Percentiles rank a stretch among this genome's conserved stretches.
Conservation (phyloP, 2,113 vertebrate species). For the Anolis sagrei region DNA sequence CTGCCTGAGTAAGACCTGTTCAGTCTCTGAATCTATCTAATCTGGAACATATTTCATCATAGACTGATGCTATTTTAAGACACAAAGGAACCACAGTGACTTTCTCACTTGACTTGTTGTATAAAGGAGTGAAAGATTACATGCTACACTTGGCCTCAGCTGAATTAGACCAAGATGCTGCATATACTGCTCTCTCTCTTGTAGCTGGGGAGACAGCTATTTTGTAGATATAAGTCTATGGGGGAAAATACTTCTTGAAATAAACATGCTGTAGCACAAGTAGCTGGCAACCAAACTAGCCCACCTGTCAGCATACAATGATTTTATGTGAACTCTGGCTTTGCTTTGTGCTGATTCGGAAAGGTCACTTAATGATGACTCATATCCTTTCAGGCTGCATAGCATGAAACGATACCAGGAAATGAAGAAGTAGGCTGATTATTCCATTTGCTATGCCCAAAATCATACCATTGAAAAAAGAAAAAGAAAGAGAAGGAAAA, state of each 20-base stretch:
- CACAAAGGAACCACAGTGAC: not conserved
- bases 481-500: not conserved
- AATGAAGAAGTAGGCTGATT: not conserved
- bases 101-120: not conserved
- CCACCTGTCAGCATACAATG: not conserved
- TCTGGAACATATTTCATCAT: too few relatives aligned
- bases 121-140: not conserved
- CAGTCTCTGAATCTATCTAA: too few relatives aligned
- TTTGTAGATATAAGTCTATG: not conserved
- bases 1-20: too few relatives aligned
- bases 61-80: not conserved
- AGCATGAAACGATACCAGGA: not conserved
- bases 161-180: slow-evolving; percentile 3
- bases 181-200: not conserved
- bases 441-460: not conserved
- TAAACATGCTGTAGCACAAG: not conserved
- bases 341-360: not conserved
- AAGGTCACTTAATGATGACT: not conserved
- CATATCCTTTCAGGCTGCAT: not conserved
- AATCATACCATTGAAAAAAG: slow-evolving; percentile 3
- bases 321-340: slow-evolving; percentile 2
- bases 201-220: not conserved
- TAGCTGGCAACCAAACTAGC: not conserved
- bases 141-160: slow-evolving; percentile 8
- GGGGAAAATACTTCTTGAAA: not conserved